These are phyloP conservation scores for Pica pica DNA, from an alignment of 2,113 vertebrate genomes.

Conservation along the genomic window DNA sequence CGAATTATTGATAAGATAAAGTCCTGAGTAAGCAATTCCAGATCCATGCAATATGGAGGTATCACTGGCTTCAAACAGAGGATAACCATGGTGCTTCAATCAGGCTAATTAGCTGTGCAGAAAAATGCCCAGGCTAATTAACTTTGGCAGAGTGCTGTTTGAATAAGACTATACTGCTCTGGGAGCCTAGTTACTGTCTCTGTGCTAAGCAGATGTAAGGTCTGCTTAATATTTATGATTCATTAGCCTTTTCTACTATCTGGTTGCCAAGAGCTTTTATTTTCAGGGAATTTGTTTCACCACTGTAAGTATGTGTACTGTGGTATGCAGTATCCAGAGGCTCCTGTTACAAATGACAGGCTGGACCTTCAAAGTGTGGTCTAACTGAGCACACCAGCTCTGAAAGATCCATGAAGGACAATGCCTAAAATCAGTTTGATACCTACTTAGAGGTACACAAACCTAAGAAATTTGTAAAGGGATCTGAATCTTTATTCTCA, in stretches of 20 bases:
- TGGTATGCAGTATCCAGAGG: neutral
- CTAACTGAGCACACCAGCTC: neutral
- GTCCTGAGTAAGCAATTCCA: neutral
- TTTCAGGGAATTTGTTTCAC: slow-evolving; percentile 5
- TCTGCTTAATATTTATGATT: slow-evolving; percentile 10
- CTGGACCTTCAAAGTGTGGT: neutral
- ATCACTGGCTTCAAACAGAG: neutral
- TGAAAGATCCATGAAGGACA: neutral
- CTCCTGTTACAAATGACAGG: neutral
- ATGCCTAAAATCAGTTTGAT: neutral
- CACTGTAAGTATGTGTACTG: neutral
- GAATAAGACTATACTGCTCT: neutral
- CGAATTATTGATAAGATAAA: neutral
- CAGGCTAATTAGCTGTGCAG: neutral
- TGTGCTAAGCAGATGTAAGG: neutral
- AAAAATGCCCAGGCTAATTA: neutral
- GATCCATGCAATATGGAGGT: neutral
- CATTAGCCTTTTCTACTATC: neutral
- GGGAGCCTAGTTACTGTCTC: neutral
- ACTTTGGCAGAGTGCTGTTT: neutral
- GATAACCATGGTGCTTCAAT: neutral
- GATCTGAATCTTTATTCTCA: neutral
- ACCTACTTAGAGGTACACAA: neutral
- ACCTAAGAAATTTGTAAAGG: neutral
- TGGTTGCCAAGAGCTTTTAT: neutral